Evolutionary conservation across 1,140 invertebrate species (phyloP), one percentile per base, ranked within the genome.

Genomic region (Ostrea denselamellosa): DNA sequence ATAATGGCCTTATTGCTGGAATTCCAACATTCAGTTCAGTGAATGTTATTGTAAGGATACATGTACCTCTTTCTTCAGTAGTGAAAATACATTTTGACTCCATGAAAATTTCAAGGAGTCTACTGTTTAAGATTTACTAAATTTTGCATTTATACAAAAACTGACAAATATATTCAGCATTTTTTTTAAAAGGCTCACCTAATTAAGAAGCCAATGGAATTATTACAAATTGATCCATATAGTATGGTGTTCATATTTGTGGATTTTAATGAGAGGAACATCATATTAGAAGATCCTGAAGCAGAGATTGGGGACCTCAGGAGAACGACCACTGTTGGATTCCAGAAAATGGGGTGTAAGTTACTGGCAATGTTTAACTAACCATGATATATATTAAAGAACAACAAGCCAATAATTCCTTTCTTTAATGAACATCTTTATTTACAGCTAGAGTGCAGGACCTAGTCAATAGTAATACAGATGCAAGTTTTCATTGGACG

Each of bases 241-340:
- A 85, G 51, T 34, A 12, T 82, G 14, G 77, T 82, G 52, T n/a
- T 89, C 17, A 83, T 89, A 14, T 89, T 85, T 85, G 89, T 89
- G 12, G 89, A 89, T 54, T 87, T 87, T 58, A 89, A 89, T 53
- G 89, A 89, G 54, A 71, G 89, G 62, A 87, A 89, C 83, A 86
- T 89, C n/a, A 89, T 89, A 44, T 83, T 89, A 34, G 89, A 89
- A 53, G 51, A 87, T 19, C 83, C 89, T 0, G 65, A 77, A 0
- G n/a, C 44, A 28, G 86, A 85, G 53, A 51, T 87, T 12, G 89
- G 89, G 14, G 89, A 89, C 34, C 44, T 89, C 25, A 81, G 83
- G 34, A 62, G 83, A 68, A 85, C 53, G 19, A 89, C 89, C 53
- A 86, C 87, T 10, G 83, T 85, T 25, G 71, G 68, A 34, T 52